Percentiles rank a stretch among this genome's conserved stretches.
Evolutionary conservation across 2,888 invertebrate species (phyloP).

Genomic region (Muscina levida): DNA sequence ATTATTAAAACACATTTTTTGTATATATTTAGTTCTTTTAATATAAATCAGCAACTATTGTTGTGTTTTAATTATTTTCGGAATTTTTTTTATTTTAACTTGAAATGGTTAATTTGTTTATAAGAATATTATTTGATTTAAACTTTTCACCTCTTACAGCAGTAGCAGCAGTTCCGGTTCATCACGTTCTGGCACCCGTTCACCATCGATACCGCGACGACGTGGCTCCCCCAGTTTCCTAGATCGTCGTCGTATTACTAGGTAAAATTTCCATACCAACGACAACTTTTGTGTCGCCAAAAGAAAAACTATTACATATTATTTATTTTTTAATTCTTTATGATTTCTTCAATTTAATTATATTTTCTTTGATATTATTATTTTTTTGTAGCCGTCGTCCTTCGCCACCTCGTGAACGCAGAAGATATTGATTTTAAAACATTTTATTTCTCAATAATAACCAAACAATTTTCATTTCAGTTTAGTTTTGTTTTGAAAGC

Average conservation of each 20-base stretch:
- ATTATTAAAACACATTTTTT: too few species aligned
- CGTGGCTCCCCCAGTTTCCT: slow-evolving; percentile 96
- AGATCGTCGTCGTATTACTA: slow-evolving; percentile 95
- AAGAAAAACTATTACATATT: not conserved
- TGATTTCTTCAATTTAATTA: slow-evolving; percentile 41
- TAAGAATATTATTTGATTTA: too few species aligned
- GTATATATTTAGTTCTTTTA: too few species aligned
- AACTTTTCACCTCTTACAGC: too few species aligned
- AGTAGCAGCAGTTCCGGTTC: slow-evolving; percentile 72
- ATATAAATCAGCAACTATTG: too few species aligned
- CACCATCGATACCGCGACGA: slow-evolving; percentile 94
- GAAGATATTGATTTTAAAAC: slow-evolving; percentile 73
- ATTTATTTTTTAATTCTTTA: slow-evolving; percentile 30
- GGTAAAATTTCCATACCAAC: slow-evolving; percentile 82
- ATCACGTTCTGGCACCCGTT: slow-evolving; percentile 83
- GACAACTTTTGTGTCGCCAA: not conserved
- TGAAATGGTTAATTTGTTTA: too few species aligned
- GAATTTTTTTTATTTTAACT: too few species aligned
- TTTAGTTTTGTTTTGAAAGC: slow-evolving; percentile 29
- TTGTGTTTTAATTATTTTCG: too few species aligned
- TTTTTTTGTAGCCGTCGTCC: slow-evolving; percentile 57
- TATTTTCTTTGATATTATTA: slow-evolving; percentile 57
- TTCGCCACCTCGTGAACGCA: slow-evolving; percentile 68
- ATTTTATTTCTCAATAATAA: not conserved
- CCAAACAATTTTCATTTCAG: slow-evolving; percentile 6